Percentiles rank a stretch among this genome's conserved stretches.
These are phyloP conservation scores for Proales similis DNA, from an alignment of 1,140 invertebrate genomes.

Conservation along the genomic window DNA sequence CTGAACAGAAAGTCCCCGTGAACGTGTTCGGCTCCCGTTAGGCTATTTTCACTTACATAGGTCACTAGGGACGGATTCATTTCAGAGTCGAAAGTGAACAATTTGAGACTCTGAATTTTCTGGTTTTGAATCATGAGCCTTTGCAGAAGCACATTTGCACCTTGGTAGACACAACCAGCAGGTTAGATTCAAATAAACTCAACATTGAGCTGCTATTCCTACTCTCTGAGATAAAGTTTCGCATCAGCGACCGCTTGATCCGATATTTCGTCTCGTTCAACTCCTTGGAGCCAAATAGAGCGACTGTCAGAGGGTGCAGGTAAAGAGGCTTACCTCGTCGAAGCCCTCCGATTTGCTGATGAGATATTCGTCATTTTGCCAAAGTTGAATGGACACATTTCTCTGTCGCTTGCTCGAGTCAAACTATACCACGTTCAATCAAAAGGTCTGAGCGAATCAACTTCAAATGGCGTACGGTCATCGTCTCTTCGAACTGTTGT, in stretches of 20 bases:
- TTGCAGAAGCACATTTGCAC: conserved; percentile 50
- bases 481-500: conserved; percentile 53
- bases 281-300: no score
- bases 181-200: background rate
- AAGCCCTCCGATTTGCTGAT: background rate
- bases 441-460: background rate
- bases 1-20: conserved; percentile 40
- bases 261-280: conserved; percentile 8
- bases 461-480: conserved; percentile 44
- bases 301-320: no score
- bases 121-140: conserved; percentile 47
- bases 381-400: conserved; percentile 5
- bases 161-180: conserved; percentile 40
- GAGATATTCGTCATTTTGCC: conserved; percentile 2
- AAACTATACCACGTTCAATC: background rate
- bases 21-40: background rate
- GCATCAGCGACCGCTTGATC: conserved; percentile 41
- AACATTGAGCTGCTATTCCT: conserved; percentile 17
- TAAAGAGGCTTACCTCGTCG: conserved; percentile 1
- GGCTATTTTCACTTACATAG: conserved; percentile 47
- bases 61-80: conserved; percentile 47
- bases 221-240: conserved; percentile 52
- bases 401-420: background rate
- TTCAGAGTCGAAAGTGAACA: conserved; percentile 51
- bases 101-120: conserved; percentile 44